Conservation (phyloP, 2,797 vertebrate genomes). For the Falco biarmicus region DNA sequence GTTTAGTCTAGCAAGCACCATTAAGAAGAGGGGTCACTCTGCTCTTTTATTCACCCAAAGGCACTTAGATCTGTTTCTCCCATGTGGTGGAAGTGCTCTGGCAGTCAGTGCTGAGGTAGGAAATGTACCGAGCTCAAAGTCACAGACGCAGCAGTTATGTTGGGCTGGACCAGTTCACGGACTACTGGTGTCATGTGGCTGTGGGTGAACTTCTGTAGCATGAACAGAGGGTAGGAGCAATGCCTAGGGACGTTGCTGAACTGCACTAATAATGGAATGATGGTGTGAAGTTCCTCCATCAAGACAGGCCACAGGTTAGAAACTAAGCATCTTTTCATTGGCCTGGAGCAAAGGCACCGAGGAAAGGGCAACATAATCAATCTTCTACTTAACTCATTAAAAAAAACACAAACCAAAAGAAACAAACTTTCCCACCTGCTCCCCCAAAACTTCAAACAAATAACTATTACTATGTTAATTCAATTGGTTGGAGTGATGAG, state of each 20-base stretch:
- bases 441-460: not conserved
- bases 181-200: not conserved
- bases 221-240: not conserved
- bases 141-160: not conserved
- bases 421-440: not conserved
- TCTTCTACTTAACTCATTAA: too few species aligned
- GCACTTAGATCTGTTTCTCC: not conserved
- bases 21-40: not conserved
- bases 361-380: not conserved
- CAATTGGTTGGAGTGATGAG: not conserved
- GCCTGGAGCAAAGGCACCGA: rapidly evolving
- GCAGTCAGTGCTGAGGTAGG: not conserved
- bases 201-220: not conserved
- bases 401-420: not conserved
- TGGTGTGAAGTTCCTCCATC: not conserved
- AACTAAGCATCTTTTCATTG: not conserved
- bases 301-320: not conserved
- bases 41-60: not conserved
- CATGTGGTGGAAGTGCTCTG: not conserved
- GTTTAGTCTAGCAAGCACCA: not conserved
- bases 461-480: not conserved
- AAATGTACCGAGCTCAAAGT: not conserved
- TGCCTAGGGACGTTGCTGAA: not conserved
- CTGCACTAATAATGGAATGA: not conserved
- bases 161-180: not conserved